Conservation (phyloP, 2,797 vertebrate species). For the Selene dorsalis region DNA sequence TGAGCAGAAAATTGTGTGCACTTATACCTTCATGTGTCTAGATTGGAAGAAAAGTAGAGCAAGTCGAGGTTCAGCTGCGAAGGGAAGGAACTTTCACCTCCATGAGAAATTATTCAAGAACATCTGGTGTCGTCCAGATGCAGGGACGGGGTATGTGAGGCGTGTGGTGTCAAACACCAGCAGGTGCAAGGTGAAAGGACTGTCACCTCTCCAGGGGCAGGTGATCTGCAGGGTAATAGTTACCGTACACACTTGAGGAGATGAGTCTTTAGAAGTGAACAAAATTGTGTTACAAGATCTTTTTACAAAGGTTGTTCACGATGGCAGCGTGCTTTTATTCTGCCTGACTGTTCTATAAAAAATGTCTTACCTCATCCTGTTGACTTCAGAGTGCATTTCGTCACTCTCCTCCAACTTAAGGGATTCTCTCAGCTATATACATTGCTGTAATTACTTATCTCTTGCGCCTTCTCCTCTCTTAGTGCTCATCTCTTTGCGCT, state of each 20-base stretch:
- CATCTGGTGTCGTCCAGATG: slow-evolving; percentile 79
- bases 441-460: neutral
- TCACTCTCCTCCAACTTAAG: neutral
- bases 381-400: neutral
- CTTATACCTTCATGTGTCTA: slow-evolving; percentile 19
- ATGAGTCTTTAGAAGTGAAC: slow-evolving; percentile 46
- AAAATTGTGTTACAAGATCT: slow-evolving; percentile 44
- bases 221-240: slow-evolving; percentile 61
- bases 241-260: slow-evolving; percentile 44
- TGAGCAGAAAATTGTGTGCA: slow-evolving; percentile 28
- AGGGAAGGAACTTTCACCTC: slow-evolving; percentile 72
- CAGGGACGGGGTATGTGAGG: slow-evolving; percentile 63
- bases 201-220: slow-evolving; percentile 61
- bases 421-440: neutral
- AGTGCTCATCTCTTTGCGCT: neutral
- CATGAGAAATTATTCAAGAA: slow-evolving; percentile 73
- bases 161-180: slow-evolving; percentile 59
- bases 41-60: slow-evolving; percentile 36
- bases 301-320: too few relatives aligned
- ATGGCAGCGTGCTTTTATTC: neutral
- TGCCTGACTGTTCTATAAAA: neutral
- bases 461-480: neutral
- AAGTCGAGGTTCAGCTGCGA: slow-evolving; percentile 44
- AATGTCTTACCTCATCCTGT: neutral
- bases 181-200: slow-evolving; percentile 75